These are phyloP conservation scores for Acholoe squamosa DNA, from an alignment of 2,888 invertebrate species.

Conservation along the genomic window DNA sequence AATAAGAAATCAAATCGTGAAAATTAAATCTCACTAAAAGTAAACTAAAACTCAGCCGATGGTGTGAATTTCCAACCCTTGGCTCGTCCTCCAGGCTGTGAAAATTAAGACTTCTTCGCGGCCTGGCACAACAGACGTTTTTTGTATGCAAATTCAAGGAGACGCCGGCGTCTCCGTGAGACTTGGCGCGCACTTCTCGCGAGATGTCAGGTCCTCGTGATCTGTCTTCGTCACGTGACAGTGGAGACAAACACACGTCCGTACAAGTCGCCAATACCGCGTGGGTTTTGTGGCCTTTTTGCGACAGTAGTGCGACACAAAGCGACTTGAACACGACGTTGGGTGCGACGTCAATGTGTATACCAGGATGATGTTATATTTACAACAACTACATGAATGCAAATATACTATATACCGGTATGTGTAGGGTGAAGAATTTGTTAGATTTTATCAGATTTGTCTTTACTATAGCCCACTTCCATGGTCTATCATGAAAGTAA, in stretches of 20 bases:
- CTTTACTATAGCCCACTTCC: too few relatives aligned
- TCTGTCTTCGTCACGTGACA: constrained; percentile 62
- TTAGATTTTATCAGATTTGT: too few relatives aligned
- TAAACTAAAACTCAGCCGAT: not conserved
- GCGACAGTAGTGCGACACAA: not conserved
- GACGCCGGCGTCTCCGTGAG: constrained; percentile 30
- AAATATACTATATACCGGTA: too few relatives aligned
- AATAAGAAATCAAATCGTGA: too few relatives aligned
- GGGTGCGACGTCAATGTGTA: not conserved
- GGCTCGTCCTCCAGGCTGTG: not conserved
- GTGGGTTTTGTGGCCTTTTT: not conserved
- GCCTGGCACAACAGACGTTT: not conserved
- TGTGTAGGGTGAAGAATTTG: too few relatives aligned
- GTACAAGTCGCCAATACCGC: not conserved
- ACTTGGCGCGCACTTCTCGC: constrained; percentile 51
- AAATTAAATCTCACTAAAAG: not conserved
- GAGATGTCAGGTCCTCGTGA: constrained; percentile 47
- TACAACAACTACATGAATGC: too few relatives aligned
- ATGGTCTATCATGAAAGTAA: too few relatives aligned
- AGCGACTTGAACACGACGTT: too few relatives aligned
- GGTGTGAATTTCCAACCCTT: not conserved
- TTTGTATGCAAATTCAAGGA: constrained; percentile 24
- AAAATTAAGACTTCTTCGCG: constrained; percentile 40
- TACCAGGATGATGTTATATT: not conserved
- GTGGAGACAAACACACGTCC: constrained; percentile 53